These are phyloP conservation scores for Cyprinodon tularosa DNA, from an alignment of 2,113 vertebrate species.

Conservation along the genomic window DNA sequence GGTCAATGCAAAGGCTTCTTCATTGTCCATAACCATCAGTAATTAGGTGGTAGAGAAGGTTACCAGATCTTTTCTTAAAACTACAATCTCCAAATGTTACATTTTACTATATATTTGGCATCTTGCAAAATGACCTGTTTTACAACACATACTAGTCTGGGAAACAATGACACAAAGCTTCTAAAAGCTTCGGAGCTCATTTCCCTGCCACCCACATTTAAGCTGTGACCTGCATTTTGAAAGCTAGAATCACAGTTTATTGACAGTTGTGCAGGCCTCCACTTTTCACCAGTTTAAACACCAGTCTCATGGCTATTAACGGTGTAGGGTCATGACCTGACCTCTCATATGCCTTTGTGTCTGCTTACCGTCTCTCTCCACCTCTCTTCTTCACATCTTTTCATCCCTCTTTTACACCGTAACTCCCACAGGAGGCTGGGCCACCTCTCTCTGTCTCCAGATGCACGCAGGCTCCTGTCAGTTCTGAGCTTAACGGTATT, in stretches of 20 bases:
- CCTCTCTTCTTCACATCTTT: conserved; percentile 36
- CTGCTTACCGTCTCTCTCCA: conserved; percentile 38
- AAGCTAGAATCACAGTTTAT: conserved; percentile 46
- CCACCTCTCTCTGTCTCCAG: conserved; percentile 28
- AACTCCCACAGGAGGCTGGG: conserved; percentile 49
- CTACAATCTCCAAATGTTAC: background rate
- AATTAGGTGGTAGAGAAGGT: background rate
- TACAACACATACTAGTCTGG: background rate
- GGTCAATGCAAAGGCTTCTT: background rate
- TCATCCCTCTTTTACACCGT: conserved; percentile 55
- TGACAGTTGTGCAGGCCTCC: conserved; percentile 42
- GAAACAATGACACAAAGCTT: conserved; percentile 14
- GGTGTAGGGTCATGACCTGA: conserved; percentile 67
- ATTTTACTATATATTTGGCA: background rate
- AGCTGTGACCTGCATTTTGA: conserved; percentile 33
- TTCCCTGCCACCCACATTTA: conserved; percentile 14
- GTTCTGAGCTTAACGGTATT: conserved; percentile 69
- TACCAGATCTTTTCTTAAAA: background rate
- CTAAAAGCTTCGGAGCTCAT: conserved; percentile 1
- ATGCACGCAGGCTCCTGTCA: conserved; percentile 40
- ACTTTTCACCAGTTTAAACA: conserved; percentile 68
- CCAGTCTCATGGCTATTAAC: conserved; percentile 74
- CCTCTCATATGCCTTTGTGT: conserved; percentile 73
- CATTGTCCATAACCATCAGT: background rate
- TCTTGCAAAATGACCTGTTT: conserved; percentile 3